These are phyloP conservation scores for Copsychus sechellarum DNA, from an alignment of 2,113 vertebrate genomes.

Conservation along the genomic window DNA sequence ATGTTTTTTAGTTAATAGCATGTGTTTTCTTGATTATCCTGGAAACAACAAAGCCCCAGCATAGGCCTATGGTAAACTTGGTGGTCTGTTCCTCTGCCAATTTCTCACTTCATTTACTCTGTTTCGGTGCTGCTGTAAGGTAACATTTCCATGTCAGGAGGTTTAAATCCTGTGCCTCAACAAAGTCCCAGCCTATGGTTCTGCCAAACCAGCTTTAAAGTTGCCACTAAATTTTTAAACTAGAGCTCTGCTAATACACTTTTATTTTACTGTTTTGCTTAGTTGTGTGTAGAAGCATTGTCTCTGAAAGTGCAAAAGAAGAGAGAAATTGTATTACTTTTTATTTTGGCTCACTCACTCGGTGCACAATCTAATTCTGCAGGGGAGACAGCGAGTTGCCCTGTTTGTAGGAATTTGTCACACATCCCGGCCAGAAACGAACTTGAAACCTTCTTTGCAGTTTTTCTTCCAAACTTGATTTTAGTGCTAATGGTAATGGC, in stretches of 20 bases:
- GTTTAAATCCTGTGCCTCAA: neutral
- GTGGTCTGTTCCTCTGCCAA: neutral
- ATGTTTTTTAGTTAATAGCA: neutral
- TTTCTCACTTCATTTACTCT: neutral
- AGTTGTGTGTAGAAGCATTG: neutral
- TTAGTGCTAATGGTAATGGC: neutral
- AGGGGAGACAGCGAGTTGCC: neutral
- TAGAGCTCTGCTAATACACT: neutral
- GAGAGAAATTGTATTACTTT: neutral
- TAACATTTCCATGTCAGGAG: neutral
- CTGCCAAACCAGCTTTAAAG: neutral
- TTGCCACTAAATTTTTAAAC: neutral
- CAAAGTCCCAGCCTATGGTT: rapidly evolving
- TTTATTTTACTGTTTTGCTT: neutral
- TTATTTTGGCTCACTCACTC: neutral
- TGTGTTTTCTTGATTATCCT: neutral
- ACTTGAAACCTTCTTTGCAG: neutral
- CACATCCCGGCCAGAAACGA: rapidly evolving
- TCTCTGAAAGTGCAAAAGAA: neutral
- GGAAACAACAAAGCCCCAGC: neutral
- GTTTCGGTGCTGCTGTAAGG: neutral
- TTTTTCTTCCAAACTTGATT: neutral
- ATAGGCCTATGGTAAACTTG: neutral
- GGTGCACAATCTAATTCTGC: neutral
- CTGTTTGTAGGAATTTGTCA: neutral